Percentiles rank a stretch among this genome's conserved stretches.
These are phyloP conservation scores for Agonopterix heracliana DNA, from an alignment of 2,888 invertebrate genomes.

Conservation along the genomic window DNA sequence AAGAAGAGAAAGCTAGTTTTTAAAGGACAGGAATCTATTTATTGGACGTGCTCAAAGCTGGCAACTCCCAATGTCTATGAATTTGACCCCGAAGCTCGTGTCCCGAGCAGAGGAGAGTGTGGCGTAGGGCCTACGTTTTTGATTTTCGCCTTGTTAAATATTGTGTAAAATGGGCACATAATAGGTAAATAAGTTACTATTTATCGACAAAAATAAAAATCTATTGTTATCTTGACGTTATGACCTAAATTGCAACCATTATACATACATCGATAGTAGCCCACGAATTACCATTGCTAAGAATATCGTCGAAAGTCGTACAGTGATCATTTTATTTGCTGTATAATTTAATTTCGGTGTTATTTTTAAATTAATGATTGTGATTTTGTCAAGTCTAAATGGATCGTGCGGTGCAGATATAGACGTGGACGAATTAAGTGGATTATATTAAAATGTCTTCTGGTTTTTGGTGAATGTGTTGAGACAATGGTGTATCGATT, in stretches of 20 bases:
- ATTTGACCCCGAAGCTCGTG: conserved; percentile 76
- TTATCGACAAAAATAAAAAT: conserved; percentile 9
- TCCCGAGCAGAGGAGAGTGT: conserved; percentile 70
- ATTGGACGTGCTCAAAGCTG: conserved; percentile 21
- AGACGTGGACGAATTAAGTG: conserved; percentile 29
- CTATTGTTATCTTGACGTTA: conserved; percentile 6
- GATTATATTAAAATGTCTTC: conserved; percentile 39
- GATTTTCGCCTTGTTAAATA: conserved; percentile 62
- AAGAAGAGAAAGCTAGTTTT: neutral
- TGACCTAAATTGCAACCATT: conserved; percentile 29
- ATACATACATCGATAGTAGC: conserved; percentile 54
- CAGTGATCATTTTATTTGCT: conserved; percentile 54
- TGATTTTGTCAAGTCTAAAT: conserved; percentile 24
- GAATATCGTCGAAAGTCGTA: conserved; percentile 69
- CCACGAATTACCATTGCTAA: conserved; percentile 58
- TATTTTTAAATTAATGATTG: conserved; percentile 43
- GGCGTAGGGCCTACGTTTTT: conserved; percentile 72
- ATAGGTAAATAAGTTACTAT: conserved; percentile 66
- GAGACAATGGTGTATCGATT: conserved; percentile 76
- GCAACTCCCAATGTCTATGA: conserved; percentile 73
- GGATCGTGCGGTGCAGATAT: conserved; percentile 21
- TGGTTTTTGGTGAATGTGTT: conserved; percentile 65
- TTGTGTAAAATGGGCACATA: conserved; percentile 75
- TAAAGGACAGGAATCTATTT: conserved; percentile 5
- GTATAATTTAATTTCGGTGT: conserved; percentile 54